phyloP scores from a whole-genome alignment of 2,888 invertebrate genomes.

The Drosophila infuscata region DNA sequence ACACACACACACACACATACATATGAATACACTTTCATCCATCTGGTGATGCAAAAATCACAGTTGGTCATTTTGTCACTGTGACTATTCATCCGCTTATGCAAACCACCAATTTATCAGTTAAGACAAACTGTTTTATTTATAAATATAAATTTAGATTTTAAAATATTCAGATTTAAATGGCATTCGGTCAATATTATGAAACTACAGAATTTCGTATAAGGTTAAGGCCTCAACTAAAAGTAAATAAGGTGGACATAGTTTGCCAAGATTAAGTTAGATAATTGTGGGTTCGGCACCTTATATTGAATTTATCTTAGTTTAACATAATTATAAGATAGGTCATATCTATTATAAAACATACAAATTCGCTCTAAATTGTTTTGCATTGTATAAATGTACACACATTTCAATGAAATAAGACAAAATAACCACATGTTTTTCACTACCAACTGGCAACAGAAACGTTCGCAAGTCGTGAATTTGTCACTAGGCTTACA shows the following conservation, averaged over 20 bases:
- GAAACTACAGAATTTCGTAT: neutral
- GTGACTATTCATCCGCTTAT: neutral
- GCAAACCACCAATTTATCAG: neutral
- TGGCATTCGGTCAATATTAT: neutral
- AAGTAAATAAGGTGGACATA: neutral
- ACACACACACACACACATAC: neutral
- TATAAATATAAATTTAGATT: neutral
- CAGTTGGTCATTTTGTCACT: slow-evolving; percentile 1
- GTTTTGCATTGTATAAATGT: neutral
- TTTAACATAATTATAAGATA: neutral
- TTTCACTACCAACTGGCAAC: neutral
- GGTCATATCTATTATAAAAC: neutral
- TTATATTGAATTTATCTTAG: neutral
- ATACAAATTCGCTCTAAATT: neutral
- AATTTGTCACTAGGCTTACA: slow-evolving; percentile 12
- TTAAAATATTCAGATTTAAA: neutral
- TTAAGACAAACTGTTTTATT: neutral
- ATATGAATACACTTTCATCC: neutral
- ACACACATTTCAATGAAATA: neutral
- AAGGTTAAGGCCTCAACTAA: neutral
- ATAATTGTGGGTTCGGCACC: neutral
- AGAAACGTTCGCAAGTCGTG: neutral
- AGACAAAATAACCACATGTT: neutral
- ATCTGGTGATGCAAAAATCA: slow-evolving; percentile 10
- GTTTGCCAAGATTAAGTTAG: neutral